Evolutionary conservation across 2,888 invertebrate genomes (phyloP), one percentile per base, ranked within the genome.

Genomic region (Orchesellides sinensis): DNA sequence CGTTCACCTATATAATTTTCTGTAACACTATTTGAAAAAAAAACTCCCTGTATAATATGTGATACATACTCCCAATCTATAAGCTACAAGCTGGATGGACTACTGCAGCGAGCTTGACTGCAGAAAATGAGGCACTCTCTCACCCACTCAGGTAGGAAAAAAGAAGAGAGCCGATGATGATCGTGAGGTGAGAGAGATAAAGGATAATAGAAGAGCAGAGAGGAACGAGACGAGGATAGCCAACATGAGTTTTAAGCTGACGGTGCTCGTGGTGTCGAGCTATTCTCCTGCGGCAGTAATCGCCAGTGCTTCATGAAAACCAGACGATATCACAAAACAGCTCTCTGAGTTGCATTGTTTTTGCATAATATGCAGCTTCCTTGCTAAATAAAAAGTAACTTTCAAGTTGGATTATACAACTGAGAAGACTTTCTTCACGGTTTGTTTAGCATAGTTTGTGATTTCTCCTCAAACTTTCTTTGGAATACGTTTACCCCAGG

Each of bases 291-390:
- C 54, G 12, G 75, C 82, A 82, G 82, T 82, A 27, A 82, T 75
- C 82, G 54, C 29, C 82, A 75, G 82, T 75, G 70, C 61, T 63
- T 82, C 82, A 75, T 29, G 75, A 82, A 75, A 82, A 69, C 73
- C 75, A 74, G 75, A 82, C 82, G 61, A 75, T 75, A 68, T 61
- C 74, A 65, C 74, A 69, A 45, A 69, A 40, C 54, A 52, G 82
- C 82, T 82, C 82, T 82, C 69, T 74, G 45, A 14, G 17, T 21
- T 19, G 12, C 61, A 69, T 27, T 35, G 25, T 25, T 68, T 27
- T 77, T 40, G 74, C 61, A 52, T 54, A 65, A 40, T 40, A 40
- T 40, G 10, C 40, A 8, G 10, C n/a, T 40, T 5, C 1, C 40
- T 14, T n/a, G n/a, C 40, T n/a, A 8, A 40, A 40, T n/a, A 40